A percentile compares a stretch with the other conserved stretches of the same genome.
Evolutionary conservation across 2,113 vertebrate genomes (phyloP).

Genomic region (Macquaria ambigua): DNA sequence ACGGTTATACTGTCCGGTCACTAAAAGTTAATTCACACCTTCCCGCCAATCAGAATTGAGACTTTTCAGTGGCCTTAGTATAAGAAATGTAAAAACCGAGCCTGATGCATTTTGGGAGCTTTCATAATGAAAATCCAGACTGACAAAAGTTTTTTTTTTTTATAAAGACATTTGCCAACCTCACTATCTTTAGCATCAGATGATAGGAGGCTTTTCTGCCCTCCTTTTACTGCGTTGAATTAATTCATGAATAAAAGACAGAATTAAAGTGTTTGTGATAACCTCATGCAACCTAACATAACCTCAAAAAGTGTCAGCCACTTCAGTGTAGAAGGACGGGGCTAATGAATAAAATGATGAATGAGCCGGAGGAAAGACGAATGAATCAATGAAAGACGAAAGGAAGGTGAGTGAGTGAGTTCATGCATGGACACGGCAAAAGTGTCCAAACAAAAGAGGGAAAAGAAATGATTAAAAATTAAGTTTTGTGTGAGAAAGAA

Average conservation of each 20-base stretch:
- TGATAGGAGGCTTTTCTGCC: not conserved
- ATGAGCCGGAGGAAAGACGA: not conserved
- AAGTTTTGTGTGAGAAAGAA: not conserved
- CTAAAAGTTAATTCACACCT: not conserved
- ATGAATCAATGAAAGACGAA: not conserved
- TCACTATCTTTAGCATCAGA: not conserved
- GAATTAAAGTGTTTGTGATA: slow-evolving; percentile 8
- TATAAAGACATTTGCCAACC: not conserved
- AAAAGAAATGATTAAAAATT: not conserved
- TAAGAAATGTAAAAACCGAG: not conserved
- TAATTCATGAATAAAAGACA: not conserved
- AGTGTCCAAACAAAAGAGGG: not conserved
- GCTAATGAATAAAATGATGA: slow-evolving; percentile 16
- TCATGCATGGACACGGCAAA: not conserved
- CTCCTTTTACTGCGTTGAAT: not conserved
- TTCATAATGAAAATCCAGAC: not conserved
- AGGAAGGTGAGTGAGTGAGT: not conserved
- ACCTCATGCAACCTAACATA: not conserved
- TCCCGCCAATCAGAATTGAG: not conserved
- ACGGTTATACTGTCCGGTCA: no score
- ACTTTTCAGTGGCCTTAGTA: not conserved
- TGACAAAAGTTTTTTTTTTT: not conserved
- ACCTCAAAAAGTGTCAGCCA: not conserved
- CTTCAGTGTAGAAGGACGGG: not conserved
- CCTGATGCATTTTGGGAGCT: not conserved